Conservation (phyloP, 2,113 vertebrate species). For the Cryptoleucopteryx plumbea region DNA sequence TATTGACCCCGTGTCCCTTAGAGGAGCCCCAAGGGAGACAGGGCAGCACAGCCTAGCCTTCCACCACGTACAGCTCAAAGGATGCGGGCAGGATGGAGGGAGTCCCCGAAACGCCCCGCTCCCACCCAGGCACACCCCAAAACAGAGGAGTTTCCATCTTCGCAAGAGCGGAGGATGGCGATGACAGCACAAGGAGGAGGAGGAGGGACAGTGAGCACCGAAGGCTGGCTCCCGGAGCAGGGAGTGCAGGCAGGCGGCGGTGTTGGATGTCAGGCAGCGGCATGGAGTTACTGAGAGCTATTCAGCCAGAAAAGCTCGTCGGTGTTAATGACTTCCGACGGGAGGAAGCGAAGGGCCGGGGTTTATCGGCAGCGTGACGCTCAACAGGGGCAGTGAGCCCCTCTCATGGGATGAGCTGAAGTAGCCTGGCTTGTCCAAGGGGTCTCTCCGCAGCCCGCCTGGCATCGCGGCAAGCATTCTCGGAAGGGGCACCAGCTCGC, state of each 20-base stretch:
- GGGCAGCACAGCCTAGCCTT: background rate
- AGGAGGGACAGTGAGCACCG: background rate
- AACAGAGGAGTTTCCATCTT: background rate
- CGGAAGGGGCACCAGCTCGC: background rate
- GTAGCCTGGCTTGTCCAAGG: accelerated
- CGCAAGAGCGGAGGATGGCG: accelerated
- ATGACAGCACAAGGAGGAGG: background rate
- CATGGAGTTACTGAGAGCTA: background rate
- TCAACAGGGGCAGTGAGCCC: accelerated
- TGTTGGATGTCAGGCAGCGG: background rate
- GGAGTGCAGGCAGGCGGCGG: background rate
- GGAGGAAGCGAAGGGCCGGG: background rate
- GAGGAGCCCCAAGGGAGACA: accelerated
- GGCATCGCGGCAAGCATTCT: accelerated
- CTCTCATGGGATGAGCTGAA: background rate
- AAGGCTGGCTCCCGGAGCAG: background rate
- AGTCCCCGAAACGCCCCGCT: background rate
- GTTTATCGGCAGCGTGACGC: background rate
- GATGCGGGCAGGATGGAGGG: background rate
- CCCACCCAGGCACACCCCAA: background rate
- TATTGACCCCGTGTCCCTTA: background rate
- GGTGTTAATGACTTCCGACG: conserved; percentile 58
- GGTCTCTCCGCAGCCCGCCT: background rate
- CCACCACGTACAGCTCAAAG: background rate
- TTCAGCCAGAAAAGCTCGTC: conserved; percentile 46